phyloP scores from a whole-genome alignment of 2,888 invertebrate species.

The Neoitamus cyanurus region DNA sequence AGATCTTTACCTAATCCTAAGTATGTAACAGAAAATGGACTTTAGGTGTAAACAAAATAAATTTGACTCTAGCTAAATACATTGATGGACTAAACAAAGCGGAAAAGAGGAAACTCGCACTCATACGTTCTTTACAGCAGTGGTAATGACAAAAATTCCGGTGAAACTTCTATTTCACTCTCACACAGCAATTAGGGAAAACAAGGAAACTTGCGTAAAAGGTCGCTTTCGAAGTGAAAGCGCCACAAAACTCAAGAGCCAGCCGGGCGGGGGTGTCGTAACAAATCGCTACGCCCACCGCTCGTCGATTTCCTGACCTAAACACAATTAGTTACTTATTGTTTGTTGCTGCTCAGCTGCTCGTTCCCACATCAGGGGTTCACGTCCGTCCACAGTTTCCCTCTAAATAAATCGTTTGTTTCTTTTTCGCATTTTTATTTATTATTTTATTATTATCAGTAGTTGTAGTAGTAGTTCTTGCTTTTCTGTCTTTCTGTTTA shows the following conservation, averaged over 20 bases:
- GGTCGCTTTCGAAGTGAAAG: neutral
- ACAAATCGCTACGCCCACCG: neutral
- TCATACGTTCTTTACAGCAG: neutral
- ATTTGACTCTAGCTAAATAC: slow-evolving; percentile 39
- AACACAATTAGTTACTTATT: neutral
- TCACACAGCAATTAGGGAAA: neutral
- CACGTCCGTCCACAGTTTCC: neutral
- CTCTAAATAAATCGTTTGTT: slow-evolving; percentile 7
- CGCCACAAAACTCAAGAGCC: neutral
- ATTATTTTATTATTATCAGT: slow-evolving; percentile 35
- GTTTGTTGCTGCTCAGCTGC: neutral
- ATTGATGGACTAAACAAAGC: neutral
- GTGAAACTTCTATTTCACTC: neutral
- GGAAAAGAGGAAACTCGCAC: neutral
- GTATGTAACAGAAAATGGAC: slow-evolving; percentile 39
- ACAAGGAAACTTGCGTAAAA: neutral
- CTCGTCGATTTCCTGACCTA: neutral
- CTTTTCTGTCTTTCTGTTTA: neutral
- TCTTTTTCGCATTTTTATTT: slow-evolving; percentile 23
- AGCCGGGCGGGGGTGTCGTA: neutral
- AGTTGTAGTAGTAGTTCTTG: slow-evolving; percentile 30
- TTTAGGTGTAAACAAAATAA: slow-evolving; percentile 14
- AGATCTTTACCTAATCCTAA: slow-evolving; percentile 25
- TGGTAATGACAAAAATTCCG: neutral
- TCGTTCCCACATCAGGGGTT: neutral